phyloP scores from a whole-genome alignment of 2,888 invertebrate genomes.

The Colletes collaris region DNA sequence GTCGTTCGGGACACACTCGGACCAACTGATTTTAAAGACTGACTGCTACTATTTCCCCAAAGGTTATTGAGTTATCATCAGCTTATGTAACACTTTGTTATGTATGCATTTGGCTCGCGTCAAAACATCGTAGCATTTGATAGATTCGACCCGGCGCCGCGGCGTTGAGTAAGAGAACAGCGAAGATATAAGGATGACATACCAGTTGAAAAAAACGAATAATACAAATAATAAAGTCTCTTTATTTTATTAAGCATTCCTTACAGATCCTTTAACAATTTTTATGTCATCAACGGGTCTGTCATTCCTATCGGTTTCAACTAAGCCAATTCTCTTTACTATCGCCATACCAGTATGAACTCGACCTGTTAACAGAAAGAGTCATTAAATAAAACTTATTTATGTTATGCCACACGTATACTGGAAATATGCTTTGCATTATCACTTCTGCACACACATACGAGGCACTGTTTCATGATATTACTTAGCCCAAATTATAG shows the following conservation, averaged over 20 bases:
- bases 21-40: neutral
- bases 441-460: too few relatives aligned
- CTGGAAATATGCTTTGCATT: neutral
- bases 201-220: constrained; percentile 7
- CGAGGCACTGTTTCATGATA: too few relatives aligned
- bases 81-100: constrained; percentile 8
- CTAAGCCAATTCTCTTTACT: constrained; percentile 95
- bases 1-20: constrained; percentile 2
- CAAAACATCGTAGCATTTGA: neutral
- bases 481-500: neutral
- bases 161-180: too few relatives aligned
- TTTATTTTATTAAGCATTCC: constrained; percentile 78
- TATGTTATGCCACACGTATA: neutral
- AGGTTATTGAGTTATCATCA: constrained; percentile 35
- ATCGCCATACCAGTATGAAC: constrained; percentile 94
- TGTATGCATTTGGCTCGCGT: constrained; percentile 4
- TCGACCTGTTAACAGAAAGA: constrained; percentile 83
- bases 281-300: constrained; percentile 94
- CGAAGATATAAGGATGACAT: too few relatives aligned
- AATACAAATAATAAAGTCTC: constrained; percentile 4
- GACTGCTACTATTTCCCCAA: constrained; percentile 1
- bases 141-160: too few relatives aligned
- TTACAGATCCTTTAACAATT: constrained; percentile 86
- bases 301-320: constrained; percentile 97
- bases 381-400: neutral